Conservation (phyloP, 2,888 invertebrate genomes). For the Odontomyia ornata region DNA sequence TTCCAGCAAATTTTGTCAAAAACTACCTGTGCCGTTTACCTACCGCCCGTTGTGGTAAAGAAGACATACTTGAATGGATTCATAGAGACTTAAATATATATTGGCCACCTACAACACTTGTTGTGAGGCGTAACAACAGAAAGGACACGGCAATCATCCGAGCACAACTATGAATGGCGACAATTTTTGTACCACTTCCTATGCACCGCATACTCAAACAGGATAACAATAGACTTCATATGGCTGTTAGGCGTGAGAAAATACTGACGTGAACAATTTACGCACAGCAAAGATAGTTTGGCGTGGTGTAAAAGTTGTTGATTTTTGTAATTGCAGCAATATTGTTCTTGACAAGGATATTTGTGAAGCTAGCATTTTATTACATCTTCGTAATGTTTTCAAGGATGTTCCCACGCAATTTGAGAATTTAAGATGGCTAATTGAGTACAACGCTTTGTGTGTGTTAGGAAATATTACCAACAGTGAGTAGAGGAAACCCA, state of each 20-base stretch:
- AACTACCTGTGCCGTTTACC: conserved; percentile 16
- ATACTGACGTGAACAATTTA: conserved; percentile 9
- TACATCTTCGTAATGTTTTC: no score
- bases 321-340: no score
- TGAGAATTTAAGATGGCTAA: no score
- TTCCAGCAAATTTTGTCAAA: conserved; percentile 14
- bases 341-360: no score
- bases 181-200: background rate
- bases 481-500: no score
- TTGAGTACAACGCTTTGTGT: no score
- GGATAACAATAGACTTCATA: conserved; percentile 1
- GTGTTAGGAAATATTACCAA: no score
- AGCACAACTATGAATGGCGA: background rate
- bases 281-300: background rate
- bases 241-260: conserved; percentile 28
- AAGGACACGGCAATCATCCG: background rate
- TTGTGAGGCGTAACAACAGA: background rate
- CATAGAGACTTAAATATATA: background rate
- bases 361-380: background rate
- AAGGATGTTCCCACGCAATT: no score
- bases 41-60: conserved; percentile 28
- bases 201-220: background rate
- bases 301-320: background rate
- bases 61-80: conserved; percentile 17
- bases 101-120: conserved; percentile 19